Evolutionary conservation across 2,113 vertebrate genomes (phyloP), one percentile per base, ranked within the genome.

Genomic region (Boulengerochromis microlepis): DNA sequence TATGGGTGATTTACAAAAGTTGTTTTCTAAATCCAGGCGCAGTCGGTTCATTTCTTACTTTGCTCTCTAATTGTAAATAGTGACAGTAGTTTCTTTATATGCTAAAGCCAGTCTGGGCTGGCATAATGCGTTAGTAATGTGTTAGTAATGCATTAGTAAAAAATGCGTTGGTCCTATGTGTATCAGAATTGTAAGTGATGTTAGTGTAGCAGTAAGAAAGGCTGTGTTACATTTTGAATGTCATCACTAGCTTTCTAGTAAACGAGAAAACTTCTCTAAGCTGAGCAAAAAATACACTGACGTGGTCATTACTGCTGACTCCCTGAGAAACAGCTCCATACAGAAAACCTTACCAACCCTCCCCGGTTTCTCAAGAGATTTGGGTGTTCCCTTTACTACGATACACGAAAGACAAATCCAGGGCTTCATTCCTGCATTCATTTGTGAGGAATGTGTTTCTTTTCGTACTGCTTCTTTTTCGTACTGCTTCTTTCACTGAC

Each of bases 401-500:
- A 45, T 18, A 4, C 35, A 35, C 7, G 31, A 47, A 64, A 45
- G n/a, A 61, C 18, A 71, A 71, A 38, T 45, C 57, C 38, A 57
- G 35, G 83, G 42, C 57, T 54, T 87, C 53, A 56, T 47, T 91
- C 76, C 86, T 74, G 61, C 92, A 50, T 91, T 45, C 82, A 84
- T 86, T 26, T 87, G 80, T 85, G 76, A 83, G 83, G 76, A 83
- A 29, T 87, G 87, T n/a, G 59, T 81, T 71, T 74, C 31, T 57
- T 76, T 86, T 82, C 66, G 76, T 15, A 19, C 74, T 57, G 56
- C 56, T 78, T 2, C 18, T 29, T 53, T 89, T 87, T 45, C 69
- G 1, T 18, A 45, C 90, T 88, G 85, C 88, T 50, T 42, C 91
- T 81, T 45, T 93, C 84, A 53, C 86, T 80, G 87, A 54, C 81